Evolutionary conservation across 2,888 invertebrate genomes (phyloP).

Genomic region (Drosophila tanythrix): DNA sequence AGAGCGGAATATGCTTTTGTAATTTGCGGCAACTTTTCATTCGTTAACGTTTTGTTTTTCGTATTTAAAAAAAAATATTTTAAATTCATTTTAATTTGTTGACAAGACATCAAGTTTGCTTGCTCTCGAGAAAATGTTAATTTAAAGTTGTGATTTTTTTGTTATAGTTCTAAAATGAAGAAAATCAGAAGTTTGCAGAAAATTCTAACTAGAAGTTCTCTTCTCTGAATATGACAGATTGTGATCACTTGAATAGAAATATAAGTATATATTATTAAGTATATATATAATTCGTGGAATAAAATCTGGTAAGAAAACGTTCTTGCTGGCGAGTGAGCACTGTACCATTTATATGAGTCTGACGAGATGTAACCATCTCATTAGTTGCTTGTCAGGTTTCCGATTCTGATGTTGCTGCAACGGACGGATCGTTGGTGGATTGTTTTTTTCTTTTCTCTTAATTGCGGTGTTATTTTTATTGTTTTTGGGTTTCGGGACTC

Average conservation of each 20-base stretch:
- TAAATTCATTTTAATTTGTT: neutral
- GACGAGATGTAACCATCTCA: neutral
- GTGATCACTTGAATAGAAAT: neutral
- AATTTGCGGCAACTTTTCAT: neutral
- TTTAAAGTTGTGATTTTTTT: neutral
- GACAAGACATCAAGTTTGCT: neutral
- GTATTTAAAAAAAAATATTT: neutral
- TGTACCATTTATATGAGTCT: neutral
- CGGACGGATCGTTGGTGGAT: slow-evolving; percentile 15
- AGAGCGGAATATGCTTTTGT: neutral
- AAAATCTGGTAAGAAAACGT: neutral
- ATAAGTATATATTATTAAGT: neutral
- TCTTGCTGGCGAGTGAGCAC: neutral
- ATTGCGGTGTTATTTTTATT: slow-evolving; percentile 17
- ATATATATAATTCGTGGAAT: neutral
- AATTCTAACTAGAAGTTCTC: neutral
- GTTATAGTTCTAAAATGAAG: neutral
- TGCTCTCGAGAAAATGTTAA: neutral
- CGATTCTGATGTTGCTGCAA: neutral
- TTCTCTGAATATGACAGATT: neutral
- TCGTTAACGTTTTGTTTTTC: neutral
- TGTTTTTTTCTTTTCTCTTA: neutral
- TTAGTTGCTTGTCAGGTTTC: neutral
- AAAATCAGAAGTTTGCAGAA: neutral
- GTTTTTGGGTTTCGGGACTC: slow-evolving; percentile 22